A percentile compares a stretch with the other conserved stretches of the same genome.
These are phyloP conservation scores for Nemotelus nigrinus DNA, from an alignment of 2,888 invertebrate species.

Conservation along the genomic window DNA sequence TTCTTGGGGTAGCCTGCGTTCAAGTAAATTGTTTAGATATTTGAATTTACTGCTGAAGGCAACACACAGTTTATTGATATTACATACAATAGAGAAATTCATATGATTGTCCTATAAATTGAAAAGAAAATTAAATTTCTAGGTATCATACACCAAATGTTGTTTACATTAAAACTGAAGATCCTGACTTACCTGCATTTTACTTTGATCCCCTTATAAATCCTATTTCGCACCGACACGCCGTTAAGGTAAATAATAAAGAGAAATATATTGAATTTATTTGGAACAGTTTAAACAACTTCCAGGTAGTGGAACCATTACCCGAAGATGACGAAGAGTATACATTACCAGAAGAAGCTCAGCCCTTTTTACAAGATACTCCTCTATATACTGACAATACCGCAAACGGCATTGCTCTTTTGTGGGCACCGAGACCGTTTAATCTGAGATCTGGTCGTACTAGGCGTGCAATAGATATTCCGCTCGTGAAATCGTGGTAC, in stretches of 20 bases:
- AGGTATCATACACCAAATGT: constrained; percentile 99
- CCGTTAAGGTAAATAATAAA: constrained; percentile 72
- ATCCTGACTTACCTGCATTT: constrained; percentile 99
- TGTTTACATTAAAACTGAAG: constrained; percentile 99
- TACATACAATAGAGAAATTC: constrained; percentile 40
- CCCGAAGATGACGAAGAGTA: constrained; percentile 97
- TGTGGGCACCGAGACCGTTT: constrained; percentile 99
- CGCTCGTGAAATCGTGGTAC: constrained; percentile 97
- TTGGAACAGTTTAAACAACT: not conserved
- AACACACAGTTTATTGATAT: constrained; percentile 64
- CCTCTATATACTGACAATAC: constrained; percentile 98
- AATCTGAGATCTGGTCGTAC: constrained; percentile 94
- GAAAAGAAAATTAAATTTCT: constrained; percentile 27
- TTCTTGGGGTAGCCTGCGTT: constrained; percentile 68
- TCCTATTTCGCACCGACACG: constrained; percentile 95
- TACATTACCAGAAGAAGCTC: constrained; percentile 87
- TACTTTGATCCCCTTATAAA: constrained; percentile 99
- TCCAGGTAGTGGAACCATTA: constrained; percentile 78
- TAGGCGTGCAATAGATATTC: constrained; percentile 95
- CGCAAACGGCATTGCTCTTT: constrained; percentile 94
- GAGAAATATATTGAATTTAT: constrained; percentile 8
- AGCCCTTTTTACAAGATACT: constrained; percentile 92
- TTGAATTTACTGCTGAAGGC: constrained; percentile 67
- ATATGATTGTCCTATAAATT: not conserved
- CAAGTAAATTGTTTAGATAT: constrained; percentile 58